A percentile compares a stretch with the other conserved stretches of the same genome.
These are phyloP conservation scores for Digitonthophagus gazella DNA, from an alignment of 2,888 invertebrate species.

Conservation along the genomic window DNA sequence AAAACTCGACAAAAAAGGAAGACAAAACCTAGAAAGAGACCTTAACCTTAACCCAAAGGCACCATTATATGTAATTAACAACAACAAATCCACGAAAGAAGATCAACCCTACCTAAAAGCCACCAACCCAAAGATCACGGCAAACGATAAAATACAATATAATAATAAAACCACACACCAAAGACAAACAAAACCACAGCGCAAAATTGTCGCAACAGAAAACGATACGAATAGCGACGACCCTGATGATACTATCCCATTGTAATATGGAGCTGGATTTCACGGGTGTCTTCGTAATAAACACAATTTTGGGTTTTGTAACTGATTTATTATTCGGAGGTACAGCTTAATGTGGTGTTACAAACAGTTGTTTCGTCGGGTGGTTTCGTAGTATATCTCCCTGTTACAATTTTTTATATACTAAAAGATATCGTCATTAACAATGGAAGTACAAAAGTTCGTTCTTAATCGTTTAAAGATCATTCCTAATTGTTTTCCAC, in stretches of 20 bases:
- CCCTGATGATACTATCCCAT: conserved; percentile 17
- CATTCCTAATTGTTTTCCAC: too few species aligned
- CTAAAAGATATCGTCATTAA: too few species aligned
- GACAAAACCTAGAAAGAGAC: conserved; percentile 12
- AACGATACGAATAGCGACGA: conserved; percentile 6
- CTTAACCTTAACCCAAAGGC: background rate
- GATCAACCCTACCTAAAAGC: conserved; percentile 3
- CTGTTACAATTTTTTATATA: too few species aligned
- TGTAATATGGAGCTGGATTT: too few species aligned
- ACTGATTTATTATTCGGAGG: too few species aligned
- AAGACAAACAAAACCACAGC: conserved; percentile 17
- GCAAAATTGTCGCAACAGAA: conserved; percentile 16
- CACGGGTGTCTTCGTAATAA: too few species aligned
- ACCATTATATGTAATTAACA: conserved; percentile 1
- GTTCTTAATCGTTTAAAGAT: too few species aligned
- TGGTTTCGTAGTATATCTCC: too few species aligned
- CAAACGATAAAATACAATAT: conserved; percentile 11
- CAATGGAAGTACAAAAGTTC: too few species aligned
- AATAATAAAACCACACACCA: conserved; percentile 15
- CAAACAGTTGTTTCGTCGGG: too few species aligned
- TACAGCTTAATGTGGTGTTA: too few species aligned
- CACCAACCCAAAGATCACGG: background rate
- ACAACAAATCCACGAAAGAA: conserved; percentile 7
- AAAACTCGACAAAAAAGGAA: conserved; percentile 11
- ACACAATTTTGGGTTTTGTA: too few species aligned